Evolutionary conservation across 2,113 vertebrate species (phyloP).

Genomic region (Vulpes lagopus): DNA sequence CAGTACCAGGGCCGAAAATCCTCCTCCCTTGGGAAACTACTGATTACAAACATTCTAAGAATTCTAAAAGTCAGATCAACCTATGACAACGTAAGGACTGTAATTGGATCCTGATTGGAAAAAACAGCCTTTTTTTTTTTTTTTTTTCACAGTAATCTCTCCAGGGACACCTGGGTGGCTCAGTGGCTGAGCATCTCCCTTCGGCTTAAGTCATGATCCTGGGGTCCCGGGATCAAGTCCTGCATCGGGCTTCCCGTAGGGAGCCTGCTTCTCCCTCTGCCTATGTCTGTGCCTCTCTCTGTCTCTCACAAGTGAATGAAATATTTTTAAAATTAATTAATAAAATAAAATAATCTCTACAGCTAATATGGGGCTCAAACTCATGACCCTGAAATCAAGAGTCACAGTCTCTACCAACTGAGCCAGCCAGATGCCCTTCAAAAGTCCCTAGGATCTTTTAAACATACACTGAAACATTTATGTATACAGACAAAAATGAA

Average conservation of each 20-base stretch:
- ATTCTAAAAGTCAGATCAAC: not conserved
- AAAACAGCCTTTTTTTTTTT: not conserved
- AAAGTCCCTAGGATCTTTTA: not conserved
- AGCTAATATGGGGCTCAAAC: not conserved
- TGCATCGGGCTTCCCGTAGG: too few species aligned
- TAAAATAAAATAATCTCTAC: not conserved
- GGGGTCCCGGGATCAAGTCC: too few species aligned
- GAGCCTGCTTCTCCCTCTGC: too few species aligned
- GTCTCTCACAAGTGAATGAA: too few species aligned
- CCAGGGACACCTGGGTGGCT: too few species aligned
- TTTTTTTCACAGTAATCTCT: not conserved
- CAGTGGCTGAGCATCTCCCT: too few species aligned
- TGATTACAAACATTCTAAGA: not conserved
- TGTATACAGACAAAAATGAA: not conserved
- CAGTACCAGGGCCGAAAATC: not conserved
- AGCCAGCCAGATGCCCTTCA: not conserved
- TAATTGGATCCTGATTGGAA: constrained; percentile 17
- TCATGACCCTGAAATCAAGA: not conserved
- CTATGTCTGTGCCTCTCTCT: too few species aligned
- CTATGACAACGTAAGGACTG: not conserved
- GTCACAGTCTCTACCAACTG: not conserved
- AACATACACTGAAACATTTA: not conserved
- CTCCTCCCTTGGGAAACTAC: not conserved
- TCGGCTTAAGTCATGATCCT: too few species aligned
- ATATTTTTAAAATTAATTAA: too few species aligned